Base-by-base conservation (phyloP, 2,888 invertebrate species). In the Pimpla rufipes region DNA sequence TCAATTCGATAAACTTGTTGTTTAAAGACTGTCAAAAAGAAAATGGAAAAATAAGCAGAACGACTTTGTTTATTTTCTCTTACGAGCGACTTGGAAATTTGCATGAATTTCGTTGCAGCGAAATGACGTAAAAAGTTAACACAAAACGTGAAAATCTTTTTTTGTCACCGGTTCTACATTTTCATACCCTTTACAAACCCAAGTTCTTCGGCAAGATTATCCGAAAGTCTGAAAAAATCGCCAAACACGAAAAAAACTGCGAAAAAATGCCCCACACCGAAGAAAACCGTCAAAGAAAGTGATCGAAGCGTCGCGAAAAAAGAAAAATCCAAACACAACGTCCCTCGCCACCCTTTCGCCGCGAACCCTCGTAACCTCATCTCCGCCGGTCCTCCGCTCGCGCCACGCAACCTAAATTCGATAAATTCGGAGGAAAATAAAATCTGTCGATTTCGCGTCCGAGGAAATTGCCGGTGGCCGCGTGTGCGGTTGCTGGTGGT, bases 391-490 rank as follows among this genome's bases (percentile, higher is more conserved):
- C 37, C 6, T 57, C 21, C 16, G 29, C n/a, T n/a, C 10, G 52
- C 84, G 23, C 40, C 23, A 11, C 55, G 42, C 29, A 76, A 67
- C 66, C n/a, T 13, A 66, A 67, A 81, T 79, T 81, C 76, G 82
- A 81, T 84, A 83, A 66, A 79, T 79, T 79, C 68, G 66, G 75
- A 47, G 73, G 37, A 76, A 83, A 80, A 85, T 79, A 74, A 83
- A 80, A 80, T 85, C 73, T 82, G 79, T 83, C 79, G 78, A 62
- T 62, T 59, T 77, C 76, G 79, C 66, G 78, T 73, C 29, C 66
- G 79, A 68, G 71, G 79, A 77, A 74, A 74, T 73, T 79, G 42
- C 52, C 59, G 64, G 40, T 73, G 62, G 21, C 5, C 29, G 29
- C 5, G 29, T 66, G 66, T 64, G 67, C 68, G 45, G 50, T 70